phyloP scores from a whole-genome alignment of 2,888 invertebrate species.

The Troides oblongomaculatus region DNA sequence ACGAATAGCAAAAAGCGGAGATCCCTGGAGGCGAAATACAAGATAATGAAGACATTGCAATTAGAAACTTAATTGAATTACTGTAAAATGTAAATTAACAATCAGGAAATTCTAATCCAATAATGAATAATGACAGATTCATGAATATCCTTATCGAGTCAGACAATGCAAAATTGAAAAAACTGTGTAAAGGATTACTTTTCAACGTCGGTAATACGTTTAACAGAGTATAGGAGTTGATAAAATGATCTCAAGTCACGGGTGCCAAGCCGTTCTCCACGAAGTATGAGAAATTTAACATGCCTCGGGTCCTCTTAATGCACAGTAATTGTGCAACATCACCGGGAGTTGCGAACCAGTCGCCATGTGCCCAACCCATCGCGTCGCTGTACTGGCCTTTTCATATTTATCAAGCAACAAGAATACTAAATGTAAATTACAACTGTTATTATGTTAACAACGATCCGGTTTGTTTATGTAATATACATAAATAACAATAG shows the following conservation, averaged over 20 bases:
- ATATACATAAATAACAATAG: too few species aligned
- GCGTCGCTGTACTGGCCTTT: constrained; percentile 23
- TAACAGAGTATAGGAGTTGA: constrained; percentile 52
- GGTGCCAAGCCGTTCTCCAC: constrained; percentile 56
- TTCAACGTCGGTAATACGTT: background rate
- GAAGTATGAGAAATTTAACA: constrained; percentile 68
- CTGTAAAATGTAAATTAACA: background rate
- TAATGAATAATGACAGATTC: background rate
- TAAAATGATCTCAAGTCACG: constrained; percentile 56
- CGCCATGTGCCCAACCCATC: constrained; percentile 25
- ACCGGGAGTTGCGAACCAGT: constrained; percentile 33
- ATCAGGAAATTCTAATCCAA: background rate
- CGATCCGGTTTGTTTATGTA: background rate
- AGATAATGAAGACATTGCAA: background rate
- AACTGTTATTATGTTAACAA: constrained; percentile 12
- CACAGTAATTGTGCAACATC: constrained; percentile 61
- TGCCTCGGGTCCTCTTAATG: constrained; percentile 63
- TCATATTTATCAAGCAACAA: constrained; percentile 18
- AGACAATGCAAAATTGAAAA: too few species aligned
- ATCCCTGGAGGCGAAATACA: constrained; percentile 79
- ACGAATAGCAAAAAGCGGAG: constrained; percentile 87
- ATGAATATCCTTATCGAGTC: background rate
- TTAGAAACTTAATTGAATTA: background rate
- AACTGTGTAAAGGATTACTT: background rate
- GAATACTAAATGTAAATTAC: constrained; percentile 23